phyloP scores from a whole-genome alignment of 2,888 invertebrate species.

The Danaus chrysippus region DNA sequence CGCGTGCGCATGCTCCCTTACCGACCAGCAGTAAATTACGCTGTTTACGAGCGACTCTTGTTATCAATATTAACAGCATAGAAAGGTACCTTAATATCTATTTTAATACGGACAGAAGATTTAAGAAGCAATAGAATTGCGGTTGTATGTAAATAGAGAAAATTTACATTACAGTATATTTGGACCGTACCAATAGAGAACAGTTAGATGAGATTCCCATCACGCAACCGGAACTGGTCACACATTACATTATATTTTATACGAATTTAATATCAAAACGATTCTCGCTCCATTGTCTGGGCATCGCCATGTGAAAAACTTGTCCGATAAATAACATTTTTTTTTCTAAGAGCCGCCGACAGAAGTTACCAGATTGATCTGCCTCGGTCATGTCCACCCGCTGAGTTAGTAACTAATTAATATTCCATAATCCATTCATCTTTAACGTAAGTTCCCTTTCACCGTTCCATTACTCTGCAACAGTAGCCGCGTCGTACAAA shows the following conservation, averaged over 20 bases:
- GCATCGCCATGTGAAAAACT: constrained; percentile 69
- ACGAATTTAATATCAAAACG: constrained; percentile 77
- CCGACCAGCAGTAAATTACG: constrained; percentile 59
- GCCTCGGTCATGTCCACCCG: constrained; percentile 65
- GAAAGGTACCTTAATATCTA: constrained; percentile 46
- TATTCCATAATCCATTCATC: constrained; percentile 71
- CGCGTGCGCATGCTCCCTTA: constrained; percentile 39
- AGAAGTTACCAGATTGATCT: constrained; percentile 69
- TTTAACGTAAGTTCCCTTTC: constrained; percentile 57
- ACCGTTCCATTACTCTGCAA: constrained; percentile 38
- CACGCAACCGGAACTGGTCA: constrained; percentile 74
- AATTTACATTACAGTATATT: constrained; percentile 28
- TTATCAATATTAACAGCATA: constrained; percentile 60
- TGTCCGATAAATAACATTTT: constrained; percentile 39
- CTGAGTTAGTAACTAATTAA: constrained; percentile 69
- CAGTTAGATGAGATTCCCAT: constrained; percentile 68
- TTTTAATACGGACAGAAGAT: constrained; percentile 21
- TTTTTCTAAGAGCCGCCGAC: constrained; percentile 77
- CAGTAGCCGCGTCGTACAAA: constrained; percentile 63
- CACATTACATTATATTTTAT: constrained; percentile 78
- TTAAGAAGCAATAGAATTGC: constrained; percentile 20
- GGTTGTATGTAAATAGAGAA: constrained; percentile 26
- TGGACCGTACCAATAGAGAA: constrained; percentile 48
- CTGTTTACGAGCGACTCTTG: constrained; percentile 56
- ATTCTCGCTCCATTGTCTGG: constrained; percentile 68